A percentile compares a stretch with the other conserved stretches of the same genome.
phyloP scores from a whole-genome alignment of 2,888 invertebrate species.

The Taenaris catops region DNA sequence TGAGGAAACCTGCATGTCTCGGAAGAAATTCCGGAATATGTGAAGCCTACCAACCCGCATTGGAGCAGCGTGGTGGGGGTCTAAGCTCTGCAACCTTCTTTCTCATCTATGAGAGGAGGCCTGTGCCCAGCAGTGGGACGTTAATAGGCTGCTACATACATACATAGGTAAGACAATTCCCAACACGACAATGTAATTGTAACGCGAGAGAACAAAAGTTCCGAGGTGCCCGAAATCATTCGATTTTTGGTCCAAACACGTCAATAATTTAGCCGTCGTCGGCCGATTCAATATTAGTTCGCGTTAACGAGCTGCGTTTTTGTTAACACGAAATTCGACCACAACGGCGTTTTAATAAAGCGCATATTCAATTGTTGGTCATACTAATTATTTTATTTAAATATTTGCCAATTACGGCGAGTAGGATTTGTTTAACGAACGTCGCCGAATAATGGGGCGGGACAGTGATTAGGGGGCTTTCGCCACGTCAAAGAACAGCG shows the following conservation, averaged over 20 bases:
- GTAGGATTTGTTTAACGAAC: constrained; percentile 36
- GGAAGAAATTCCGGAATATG: too few relatives aligned
- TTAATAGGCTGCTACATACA: too few relatives aligned
- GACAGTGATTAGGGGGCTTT: too few relatives aligned
- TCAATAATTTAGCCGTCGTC: constrained; percentile 56
- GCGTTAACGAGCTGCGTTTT: constrained; percentile 52
- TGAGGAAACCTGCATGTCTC: too few relatives aligned
- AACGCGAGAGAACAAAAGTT: constrained; percentile 14
- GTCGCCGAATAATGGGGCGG: constrained; percentile 27
- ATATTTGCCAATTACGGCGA: constrained; percentile 56
- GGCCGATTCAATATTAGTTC: constrained; percentile 55
- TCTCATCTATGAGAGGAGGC: too few relatives aligned
- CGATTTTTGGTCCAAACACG: constrained; percentile 55
- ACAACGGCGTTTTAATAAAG: constrained; percentile 19
- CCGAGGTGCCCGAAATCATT: constrained; percentile 29
- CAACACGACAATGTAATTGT: constrained; percentile 7
- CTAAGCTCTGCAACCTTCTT: too few relatives aligned
- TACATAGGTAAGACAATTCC: too few relatives aligned
- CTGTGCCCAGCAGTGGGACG: too few relatives aligned
- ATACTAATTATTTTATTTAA: constrained; percentile 54
- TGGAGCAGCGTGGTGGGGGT: too few relatives aligned
- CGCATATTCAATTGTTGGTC: constrained; percentile 17
- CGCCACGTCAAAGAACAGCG: too few relatives aligned
- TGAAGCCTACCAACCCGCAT: too few relatives aligned
- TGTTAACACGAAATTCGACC: constrained; percentile 23